A percentile compares a stretch with the other conserved stretches of the same genome.
phyloP scores from a whole-genome alignment of 2,888 invertebrate genomes.

The Drosophila setosimentum region DNA sequence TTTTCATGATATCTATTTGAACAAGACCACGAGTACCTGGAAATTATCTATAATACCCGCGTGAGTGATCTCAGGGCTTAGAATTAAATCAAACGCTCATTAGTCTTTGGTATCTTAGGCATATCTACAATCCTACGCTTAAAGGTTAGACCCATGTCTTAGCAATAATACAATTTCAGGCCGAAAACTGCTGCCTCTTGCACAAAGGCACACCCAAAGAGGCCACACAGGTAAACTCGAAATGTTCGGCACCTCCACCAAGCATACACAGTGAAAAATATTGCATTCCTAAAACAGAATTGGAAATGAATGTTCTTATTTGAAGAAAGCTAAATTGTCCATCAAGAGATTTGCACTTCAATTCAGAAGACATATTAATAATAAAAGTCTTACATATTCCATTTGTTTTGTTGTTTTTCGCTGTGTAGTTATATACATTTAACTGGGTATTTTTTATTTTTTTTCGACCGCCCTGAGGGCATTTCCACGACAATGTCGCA shows the following conservation, averaged over 20 bases:
- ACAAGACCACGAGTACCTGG: not conserved
- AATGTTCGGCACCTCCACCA: constrained; percentile 4
- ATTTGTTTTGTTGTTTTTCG: not conserved
- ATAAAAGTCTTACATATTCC: not conserved
- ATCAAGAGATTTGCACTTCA: not conserved
- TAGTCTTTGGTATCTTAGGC: constrained; percentile 2
- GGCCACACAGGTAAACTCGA: constrained; percentile 32
- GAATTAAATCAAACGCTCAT: constrained; percentile 17
- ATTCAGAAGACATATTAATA: not conserved
- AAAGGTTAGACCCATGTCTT: constrained; percentile 1
- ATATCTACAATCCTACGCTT: not conserved
- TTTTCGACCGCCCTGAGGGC: constrained; percentile 30
- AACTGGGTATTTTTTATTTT: constrained; percentile 23
- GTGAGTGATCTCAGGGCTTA: not conserved
- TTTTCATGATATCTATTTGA: not conserved
- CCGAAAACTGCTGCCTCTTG: constrained; percentile 19
- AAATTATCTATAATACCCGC: not conserved
- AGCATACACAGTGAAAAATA: not conserved
- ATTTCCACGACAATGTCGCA: constrained; percentile 66
- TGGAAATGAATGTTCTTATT: not conserved
- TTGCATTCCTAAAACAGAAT: not conserved
- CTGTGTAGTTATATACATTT: not conserved
- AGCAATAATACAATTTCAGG: constrained; percentile 2
- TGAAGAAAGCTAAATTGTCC: not conserved
- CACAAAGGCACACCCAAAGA: constrained; percentile 2